A percentile compares a stretch with the other conserved stretches of the same genome.
Conservation (phyloP, 2,797 vertebrate species). For the Pempheris klunzingeri region DNA sequence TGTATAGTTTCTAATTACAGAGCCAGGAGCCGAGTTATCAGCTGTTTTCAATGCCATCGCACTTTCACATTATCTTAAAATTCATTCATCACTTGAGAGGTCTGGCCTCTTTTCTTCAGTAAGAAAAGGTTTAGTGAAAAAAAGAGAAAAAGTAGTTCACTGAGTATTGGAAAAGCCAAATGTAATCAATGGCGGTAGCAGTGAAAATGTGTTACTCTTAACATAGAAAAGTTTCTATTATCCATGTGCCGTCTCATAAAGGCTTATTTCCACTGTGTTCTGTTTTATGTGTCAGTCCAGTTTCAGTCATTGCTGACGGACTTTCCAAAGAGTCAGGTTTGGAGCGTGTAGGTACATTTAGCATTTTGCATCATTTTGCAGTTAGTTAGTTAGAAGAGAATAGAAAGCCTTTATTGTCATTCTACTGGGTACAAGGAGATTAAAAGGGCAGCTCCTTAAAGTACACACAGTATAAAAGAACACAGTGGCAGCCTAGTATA, state of each 20-base stretch:
- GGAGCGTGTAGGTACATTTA: background rate
- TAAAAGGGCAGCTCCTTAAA: no score
- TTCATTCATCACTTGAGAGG: background rate
- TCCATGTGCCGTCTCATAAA: background rate
- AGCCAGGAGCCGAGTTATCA: no score
- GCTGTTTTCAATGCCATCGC: no score
- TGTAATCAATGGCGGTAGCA: background rate
- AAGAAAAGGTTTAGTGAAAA: background rate
- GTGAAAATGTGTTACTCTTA: no score
- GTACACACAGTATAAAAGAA: no score
- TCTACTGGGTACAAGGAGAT: no score
- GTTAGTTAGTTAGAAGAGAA: no score
- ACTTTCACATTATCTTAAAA: background rate
- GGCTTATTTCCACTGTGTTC: no score
- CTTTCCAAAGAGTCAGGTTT: background rate
- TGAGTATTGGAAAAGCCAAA: background rate
- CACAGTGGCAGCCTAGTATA: no score
- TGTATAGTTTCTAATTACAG: no score
- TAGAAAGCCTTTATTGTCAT: no score
- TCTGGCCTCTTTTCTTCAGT: background rate
- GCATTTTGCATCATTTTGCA: background rate
- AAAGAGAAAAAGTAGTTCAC: background rate
- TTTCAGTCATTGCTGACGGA: background rate
- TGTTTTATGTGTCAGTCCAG: background rate
- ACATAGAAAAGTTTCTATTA: background rate